These are phyloP conservation scores for Anser cygnoides DNA, from an alignment of 2,113 vertebrate species.

Conservation along the genomic window DNA sequence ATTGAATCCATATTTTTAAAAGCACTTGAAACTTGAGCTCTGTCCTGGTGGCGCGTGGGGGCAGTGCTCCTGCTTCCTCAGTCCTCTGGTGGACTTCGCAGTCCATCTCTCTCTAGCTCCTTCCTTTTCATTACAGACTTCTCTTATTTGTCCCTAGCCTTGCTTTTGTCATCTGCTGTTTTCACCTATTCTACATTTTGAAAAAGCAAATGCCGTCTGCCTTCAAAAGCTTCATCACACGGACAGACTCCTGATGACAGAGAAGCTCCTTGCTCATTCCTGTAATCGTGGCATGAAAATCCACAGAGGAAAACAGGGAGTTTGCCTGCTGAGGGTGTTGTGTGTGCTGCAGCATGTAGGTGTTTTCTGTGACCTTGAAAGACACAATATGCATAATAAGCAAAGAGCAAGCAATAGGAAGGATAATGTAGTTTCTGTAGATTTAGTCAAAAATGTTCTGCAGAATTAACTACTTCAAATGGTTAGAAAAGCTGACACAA, in stretches of 20 bases:
- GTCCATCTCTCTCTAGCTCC: neutral
- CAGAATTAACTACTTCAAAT: conserved; percentile 37
- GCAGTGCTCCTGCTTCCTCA: neutral
- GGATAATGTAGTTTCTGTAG: neutral
- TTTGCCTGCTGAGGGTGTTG: neutral
- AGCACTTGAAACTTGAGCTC: neutral
- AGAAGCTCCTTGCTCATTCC: neutral
- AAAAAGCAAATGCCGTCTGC: neutral
- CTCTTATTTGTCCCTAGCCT: neutral
- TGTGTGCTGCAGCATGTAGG: neutral
- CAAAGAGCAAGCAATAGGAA: neutral
- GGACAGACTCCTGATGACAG: neutral
- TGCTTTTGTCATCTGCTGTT: neutral
- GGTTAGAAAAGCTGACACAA: conserved; percentile 39
- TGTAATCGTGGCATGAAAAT: neutral
- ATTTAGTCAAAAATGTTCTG: conserved; percentile 39
- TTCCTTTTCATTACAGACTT: neutral
- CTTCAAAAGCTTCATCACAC: neutral
- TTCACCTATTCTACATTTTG: neutral
- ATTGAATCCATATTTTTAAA: neutral
- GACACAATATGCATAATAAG: neutral
- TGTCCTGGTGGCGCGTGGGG: neutral
- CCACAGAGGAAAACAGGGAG: neutral
- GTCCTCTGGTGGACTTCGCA: neutral
- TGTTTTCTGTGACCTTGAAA: neutral